A percentile compares a stretch with the other conserved stretches of the same genome.
These are phyloP conservation scores for Sebastes fasciatus DNA, from an alignment of 2,113 vertebrate species.

Conservation along the genomic window DNA sequence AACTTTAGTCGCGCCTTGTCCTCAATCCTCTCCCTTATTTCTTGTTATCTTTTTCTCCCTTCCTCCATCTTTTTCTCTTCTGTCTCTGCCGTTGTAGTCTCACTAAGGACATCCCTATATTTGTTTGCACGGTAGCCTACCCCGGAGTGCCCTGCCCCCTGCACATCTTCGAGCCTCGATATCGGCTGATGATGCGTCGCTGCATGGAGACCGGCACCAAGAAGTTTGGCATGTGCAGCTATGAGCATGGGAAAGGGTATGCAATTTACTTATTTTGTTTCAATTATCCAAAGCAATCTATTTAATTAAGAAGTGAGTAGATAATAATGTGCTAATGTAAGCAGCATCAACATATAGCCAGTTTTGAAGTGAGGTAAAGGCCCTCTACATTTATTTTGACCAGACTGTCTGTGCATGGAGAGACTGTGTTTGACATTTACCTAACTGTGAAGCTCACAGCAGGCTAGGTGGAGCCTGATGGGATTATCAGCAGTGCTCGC, in stretches of 20 bases:
- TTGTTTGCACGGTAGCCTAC: conserved; percentile 92
- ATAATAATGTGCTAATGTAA: neutral
- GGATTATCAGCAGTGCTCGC: neutral
- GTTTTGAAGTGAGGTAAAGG: neutral
- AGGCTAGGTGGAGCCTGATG: conserved; percentile 15
- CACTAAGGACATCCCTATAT: conserved; percentile 91
- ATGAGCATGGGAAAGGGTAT: conserved; percentile 90
- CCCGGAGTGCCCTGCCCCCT: conserved; percentile 89
- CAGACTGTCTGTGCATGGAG: neutral
- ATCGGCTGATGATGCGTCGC: conserved; percentile 93
- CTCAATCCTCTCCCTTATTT: neutral
- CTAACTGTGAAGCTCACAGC: conserved; percentile 36
- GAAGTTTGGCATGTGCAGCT: conserved; percentile 94
- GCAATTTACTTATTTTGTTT: neutral
- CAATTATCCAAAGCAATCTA: neutral
- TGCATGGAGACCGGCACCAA: conserved; percentile 93
- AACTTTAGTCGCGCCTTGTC: neutral
- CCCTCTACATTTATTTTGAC: neutral
- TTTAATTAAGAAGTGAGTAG: neutral
- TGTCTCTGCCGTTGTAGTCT: conserved; percentile 77
- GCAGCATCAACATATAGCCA: neutral
- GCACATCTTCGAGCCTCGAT: conserved; percentile 93
- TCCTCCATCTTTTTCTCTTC: neutral
- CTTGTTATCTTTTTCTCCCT: neutral
- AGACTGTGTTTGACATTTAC: conserved; percentile 26